Evolutionary conservation across 2,888 invertebrate genomes (phyloP), one percentile per base, ranked within the genome.

Genomic region (Ectemnius continuus): DNA sequence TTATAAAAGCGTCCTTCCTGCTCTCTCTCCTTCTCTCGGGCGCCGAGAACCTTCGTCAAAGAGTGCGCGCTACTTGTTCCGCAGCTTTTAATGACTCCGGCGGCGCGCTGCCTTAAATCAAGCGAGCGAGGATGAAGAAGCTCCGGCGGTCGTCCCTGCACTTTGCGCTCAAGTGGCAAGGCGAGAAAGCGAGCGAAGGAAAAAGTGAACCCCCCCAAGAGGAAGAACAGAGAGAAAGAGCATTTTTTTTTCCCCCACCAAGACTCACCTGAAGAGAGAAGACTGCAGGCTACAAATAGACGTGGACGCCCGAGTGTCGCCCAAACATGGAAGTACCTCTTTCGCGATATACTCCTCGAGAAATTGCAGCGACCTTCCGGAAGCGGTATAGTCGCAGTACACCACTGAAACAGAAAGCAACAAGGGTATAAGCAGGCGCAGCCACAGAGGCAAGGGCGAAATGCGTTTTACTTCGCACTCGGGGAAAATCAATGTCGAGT

Each of bases 321-420:
- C 97, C 89, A 97, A 96, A 66, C 94, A 94, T 6, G 97, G 96
- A 75, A 97, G 92, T 14, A 97, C 96, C 86, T 97, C 95, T 70
- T 94, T 92, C 14, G 93, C 90, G 67, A 97, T 94, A 90, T 96
- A 97, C 86, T 97, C 96, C 89, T 97, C 97, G 80, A 97, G 93
- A 92, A 97, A 97, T 76, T 95, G 94, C 80, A 97, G 89, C 0
- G 96, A 94, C 83, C 96, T 93, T 14, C 97, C 97, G 0, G 96
- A 96, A 1, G 97, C 96, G 68, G 95, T 95, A 91, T 96, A 97
- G 92, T 97, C 97, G 91, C 97, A 96, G 90, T 97, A 97, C 13
- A 96, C 94, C 86, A 95, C 96, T 96, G 93, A 67, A 94, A 93
- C 73, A 85, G 80, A 86, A 79, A 73, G 72, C 64, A 60, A 67